Evolutionary conservation across 2,113 vertebrate genomes (phyloP), one percentile per base, ranked within the genome.

Genomic region (Argyrosomus japonicus): DNA sequence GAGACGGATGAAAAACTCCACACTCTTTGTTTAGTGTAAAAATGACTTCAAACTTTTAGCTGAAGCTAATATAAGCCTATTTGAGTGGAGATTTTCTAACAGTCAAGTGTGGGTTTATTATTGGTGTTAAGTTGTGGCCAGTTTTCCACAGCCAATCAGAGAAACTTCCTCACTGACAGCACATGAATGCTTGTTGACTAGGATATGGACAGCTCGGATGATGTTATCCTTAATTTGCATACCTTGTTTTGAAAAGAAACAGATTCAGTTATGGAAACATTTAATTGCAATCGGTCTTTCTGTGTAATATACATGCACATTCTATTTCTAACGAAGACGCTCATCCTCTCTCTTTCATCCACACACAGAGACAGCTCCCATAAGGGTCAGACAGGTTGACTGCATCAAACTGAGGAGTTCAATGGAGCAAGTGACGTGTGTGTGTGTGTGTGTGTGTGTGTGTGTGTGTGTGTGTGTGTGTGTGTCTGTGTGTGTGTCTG

Each of bases 391-490:
- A 73, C 85, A 65, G 81, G 77, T 67, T 76, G 87, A 84, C 80
- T 73, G 72, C 83, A 86, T 89, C 88, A 88, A 89, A 86, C 78
- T 84, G 75, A 82, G 36, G 77, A 58, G 88, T 84, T 90, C 87
- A 77, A 69, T 81, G 75, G 83, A 90, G 83, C 88, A 86, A 83
- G 74, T 85, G 89, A 92, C 89, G 2, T 70, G 56, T n/a, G 21
- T 45, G 53, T 68, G 74, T 78, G 53, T 68, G 57, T 64, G 71
- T 61, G 68, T 57, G 64, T 25, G 11, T 61, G 68, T 50, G 48
- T 50, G 63, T 68, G 50, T 73, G 21, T 25, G 45, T 36, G 21
- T 32, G 50, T 60, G 58, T 23, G 54, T 48, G 23, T 72, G 54
- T 58, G 36, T 18, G 50, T 51, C 53, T 40, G 10, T 61, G 67